Base-by-base conservation (phyloP, 2,113 vertebrate species). In the Dendrocopos noguchii region DNA sequence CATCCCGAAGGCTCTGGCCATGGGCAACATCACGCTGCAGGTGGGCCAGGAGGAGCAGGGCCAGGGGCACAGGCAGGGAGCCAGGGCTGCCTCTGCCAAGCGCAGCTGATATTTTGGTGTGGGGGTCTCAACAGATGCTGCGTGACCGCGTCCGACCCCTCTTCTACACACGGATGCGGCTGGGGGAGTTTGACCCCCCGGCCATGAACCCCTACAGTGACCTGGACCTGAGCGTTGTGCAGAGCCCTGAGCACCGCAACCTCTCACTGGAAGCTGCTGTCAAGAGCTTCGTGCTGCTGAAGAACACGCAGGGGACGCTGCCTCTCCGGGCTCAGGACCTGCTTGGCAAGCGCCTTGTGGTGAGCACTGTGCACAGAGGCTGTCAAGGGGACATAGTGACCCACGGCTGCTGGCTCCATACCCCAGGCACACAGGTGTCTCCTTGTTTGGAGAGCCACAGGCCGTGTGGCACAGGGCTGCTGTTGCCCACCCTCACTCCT, bases 261-360 rank as follows among this genome's bases (percentile, higher is more conserved):
- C 95, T 97, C 20, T 92, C 97, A 0, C 75, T 97, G 77, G 94
- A 97, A 72, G 97, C 97, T 28, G 97, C 97, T 29, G 9, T 97
- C 83, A 96, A 96, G 92, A 97, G 95, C 91, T 96, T 97, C 3
- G 97, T 97, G 46, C 94, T 97, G 91, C 95, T 97, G 67, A 97
- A 97, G 84, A 97, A 97, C 5, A 7, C 12, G 7, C 10, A 1
- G 15, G 87, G 72, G 1, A 96, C 75, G 0, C 90, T 97, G 57
- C 97, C 97, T 7, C 91, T 97, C 31, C 33, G 4, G 47, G 90
- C 90, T 27, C 65, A 1, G 39, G 88, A 94, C 36, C 84, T 97
- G 50, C n/a, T 22, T 0, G 3, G 75, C 36, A 91, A 91, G 75
- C 94, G 20, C 46, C 25, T 97, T 0, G 95, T 70, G 6, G 97